Evolutionary conservation across 2,113 vertebrate species (phyloP).

Genomic region (Strix uralensis): DNA sequence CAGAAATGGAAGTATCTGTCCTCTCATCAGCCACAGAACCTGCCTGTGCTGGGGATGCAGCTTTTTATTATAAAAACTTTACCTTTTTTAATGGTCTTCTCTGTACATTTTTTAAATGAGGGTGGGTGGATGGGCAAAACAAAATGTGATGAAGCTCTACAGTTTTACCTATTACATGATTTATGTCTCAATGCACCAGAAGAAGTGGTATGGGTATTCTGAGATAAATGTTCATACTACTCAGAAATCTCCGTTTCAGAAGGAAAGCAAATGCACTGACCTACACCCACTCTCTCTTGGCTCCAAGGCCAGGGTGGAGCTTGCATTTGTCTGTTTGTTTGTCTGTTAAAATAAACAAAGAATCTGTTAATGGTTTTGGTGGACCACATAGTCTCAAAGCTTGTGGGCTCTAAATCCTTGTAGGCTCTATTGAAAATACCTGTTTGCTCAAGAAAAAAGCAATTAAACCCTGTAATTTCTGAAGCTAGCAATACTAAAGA

Average conservation of each 20-base stretch:
- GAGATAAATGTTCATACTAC: background rate
- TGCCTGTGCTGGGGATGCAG: background rate
- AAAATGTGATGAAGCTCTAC: background rate
- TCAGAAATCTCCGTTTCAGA: background rate
- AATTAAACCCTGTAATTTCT: background rate
- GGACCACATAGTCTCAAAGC: background rate
- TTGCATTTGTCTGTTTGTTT: constrained; percentile 11
- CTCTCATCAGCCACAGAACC: background rate
- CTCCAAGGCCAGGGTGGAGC: constrained; percentile 47
- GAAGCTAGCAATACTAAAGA: background rate
- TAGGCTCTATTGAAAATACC: background rate
- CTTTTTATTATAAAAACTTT: background rate
- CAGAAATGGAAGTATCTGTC: background rate
- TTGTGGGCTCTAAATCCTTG: background rate
- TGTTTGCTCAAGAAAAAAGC: background rate
- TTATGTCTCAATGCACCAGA: background rate
- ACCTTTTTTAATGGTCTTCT: background rate
- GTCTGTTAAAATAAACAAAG: constrained; percentile 52
- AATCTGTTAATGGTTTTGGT: background rate
- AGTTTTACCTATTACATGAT: accelerated
- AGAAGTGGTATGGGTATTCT: background rate
- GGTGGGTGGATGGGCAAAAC: accelerated
- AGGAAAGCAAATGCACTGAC: background rate
- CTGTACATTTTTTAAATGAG: background rate
- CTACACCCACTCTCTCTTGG: constrained; percentile 27